A percentile compares a stretch with the other conserved stretches of the same genome.
Conservation (phyloP, 2,113 vertebrate genomes). For the Elephas maximus region DNA sequence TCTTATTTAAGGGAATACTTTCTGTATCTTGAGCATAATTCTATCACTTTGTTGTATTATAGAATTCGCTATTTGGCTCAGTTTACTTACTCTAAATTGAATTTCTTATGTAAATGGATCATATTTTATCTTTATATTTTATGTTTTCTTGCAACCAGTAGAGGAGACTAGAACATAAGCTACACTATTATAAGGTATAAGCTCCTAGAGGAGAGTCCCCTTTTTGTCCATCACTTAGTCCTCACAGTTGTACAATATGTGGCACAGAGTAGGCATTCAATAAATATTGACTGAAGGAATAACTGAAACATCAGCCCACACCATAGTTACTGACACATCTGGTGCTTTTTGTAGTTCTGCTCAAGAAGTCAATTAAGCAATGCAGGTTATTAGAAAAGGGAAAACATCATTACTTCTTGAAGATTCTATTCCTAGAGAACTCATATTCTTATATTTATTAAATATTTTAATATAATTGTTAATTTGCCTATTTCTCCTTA, state of each 20-base stretch:
- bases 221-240: fast-evolving
- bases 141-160: not conserved
- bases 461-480: not conserved
- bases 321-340: fast-evolving
- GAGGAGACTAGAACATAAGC: too few species aligned
- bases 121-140: not conserved
- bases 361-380: not conserved
- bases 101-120: too few species aligned
- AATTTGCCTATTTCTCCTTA: not conserved
- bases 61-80: too few species aligned
- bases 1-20: not conserved
- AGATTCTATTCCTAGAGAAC: not conserved
- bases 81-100: too few species aligned
- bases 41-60: not conserved
- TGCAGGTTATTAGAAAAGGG: not conserved
- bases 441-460: not conserved
- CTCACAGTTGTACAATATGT: not conserved
- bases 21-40: not conserved
- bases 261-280: not conserved
- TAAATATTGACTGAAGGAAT: not conserved
- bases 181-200: too few species aligned
- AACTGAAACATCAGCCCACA: not conserved
- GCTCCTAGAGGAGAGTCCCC: fast-evolving
- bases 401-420: not conserved
- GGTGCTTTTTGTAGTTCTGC: not conserved